Base-by-base conservation (phyloP, 1,140 invertebrate species). In the Hyles euphorbiae region DNA sequence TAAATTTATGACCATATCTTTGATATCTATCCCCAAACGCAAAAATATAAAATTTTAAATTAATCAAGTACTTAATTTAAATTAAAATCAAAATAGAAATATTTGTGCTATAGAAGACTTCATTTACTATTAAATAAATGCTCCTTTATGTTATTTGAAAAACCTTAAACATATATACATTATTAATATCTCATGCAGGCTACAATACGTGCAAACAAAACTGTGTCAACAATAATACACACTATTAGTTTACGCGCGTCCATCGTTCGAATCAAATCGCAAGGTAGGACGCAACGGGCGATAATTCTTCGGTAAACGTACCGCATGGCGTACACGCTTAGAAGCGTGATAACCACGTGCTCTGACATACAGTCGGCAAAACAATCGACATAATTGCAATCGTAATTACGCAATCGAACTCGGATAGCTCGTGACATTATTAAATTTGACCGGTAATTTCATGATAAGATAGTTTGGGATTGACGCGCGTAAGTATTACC, bases 261-360 rank as follows among this genome's bases (percentile, higher is more conserved):
- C n/a, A 5, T 5, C 4, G n/a, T 11, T 5, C 46, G n/a, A 11
- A 48, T 11, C 46, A 48, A 48, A 7, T n/a, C 46, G 46, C 46
- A 48, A 48, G 12, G 46, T 48, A 48, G 46, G 36, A 32, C 53
- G 12, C 5, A 3, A 7, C n/a, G 3, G 1, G 33, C 33, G 50
- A 52, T 52, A 52, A 52, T 52, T 44, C 9, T 36, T 32, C 53
- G 22, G 53, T 6, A 45, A 12, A 43, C 32, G 34, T 8, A 33
- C 33, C 52, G 58, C 52, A 53, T 50, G 58, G 40, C 45, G 33
- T 32, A 4, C 58, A 60, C 58, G 58, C 11, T 48, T 7, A 34
- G n/a, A 12, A 12, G 52, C 58, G 52, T 60, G 58, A 60, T 60
- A 40, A 7, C 50, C 58, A 53, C 58, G 58, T 49, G 58, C 56